Evolutionary conservation across 2,113 vertebrate genomes (phyloP).

Genomic region (Caranx melampygus): DNA sequence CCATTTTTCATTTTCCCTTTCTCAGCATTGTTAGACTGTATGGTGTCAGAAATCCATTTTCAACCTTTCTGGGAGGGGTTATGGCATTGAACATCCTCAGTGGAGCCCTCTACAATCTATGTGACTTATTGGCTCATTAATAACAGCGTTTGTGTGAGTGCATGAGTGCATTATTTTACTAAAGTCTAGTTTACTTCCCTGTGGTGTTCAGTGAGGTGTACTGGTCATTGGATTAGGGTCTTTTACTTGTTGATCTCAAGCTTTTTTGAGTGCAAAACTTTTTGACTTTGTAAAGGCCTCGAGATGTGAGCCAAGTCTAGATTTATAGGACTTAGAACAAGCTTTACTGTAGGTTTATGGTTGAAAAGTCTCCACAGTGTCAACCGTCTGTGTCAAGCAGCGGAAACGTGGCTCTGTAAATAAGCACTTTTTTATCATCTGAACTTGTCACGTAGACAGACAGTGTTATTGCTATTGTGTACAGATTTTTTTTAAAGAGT

Average conservation of each 20-base stretch:
- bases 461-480: background rate
- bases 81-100: constrained; percentile 41
- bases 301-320: constrained; percentile 49
- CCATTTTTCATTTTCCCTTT: constrained; percentile 76
- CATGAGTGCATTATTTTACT: constrained; percentile 5
- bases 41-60: constrained; percentile 57
- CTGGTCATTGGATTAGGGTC: constrained; percentile 45
- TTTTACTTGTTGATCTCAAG: constrained; percentile 50
- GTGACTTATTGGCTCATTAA: constrained; percentile 5
- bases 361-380: background rate
- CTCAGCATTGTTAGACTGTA: constrained; percentile 74
- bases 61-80: constrained; percentile 51
- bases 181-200: constrained; percentile 29
- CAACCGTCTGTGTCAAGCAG: background rate
- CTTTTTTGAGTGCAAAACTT: constrained; percentile 39
- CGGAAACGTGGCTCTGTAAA: background rate
- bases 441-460: background rate
- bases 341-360: background rate
- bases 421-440: constrained; percentile 10
- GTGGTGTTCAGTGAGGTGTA: constrained; percentile 38
- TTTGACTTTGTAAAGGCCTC: constrained; percentile 35
- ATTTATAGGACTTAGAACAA: constrained; percentile 18
- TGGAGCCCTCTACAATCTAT: background rate
- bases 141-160: constrained; percentile 12
- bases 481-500: constrained; percentile 1